Evolutionary conservation across 2,797 vertebrate species (phyloP).

Genomic region (Enteromius afrohamiltoni): DNA sequence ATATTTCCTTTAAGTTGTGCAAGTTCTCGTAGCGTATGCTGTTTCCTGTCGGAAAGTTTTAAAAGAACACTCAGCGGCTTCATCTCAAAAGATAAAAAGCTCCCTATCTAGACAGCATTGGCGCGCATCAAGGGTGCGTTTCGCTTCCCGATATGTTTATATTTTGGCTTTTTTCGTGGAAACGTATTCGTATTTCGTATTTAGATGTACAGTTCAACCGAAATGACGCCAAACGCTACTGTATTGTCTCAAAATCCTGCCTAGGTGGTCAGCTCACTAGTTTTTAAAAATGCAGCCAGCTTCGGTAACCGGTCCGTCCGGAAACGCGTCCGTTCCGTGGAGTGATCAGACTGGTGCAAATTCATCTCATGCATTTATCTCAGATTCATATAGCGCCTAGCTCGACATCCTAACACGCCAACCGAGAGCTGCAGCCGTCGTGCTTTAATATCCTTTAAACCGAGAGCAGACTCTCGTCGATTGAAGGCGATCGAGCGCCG

Average conservation of each 20-base stretch:
- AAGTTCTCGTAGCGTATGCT: background rate
- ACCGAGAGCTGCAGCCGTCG: background rate
- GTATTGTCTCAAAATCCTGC: background rate
- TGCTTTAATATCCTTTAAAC: background rate
- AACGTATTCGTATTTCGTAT: no score
- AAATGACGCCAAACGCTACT: background rate
- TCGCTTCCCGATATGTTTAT: background rate
- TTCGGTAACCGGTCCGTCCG: conserved; percentile 26
- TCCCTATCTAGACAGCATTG: background rate
- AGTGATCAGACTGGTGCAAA: background rate
- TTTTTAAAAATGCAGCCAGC: background rate
- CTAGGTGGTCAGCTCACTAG: background rate
- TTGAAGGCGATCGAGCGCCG: background rate
- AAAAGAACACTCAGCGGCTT: background rate
- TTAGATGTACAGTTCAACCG: background rate
- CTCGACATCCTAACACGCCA: background rate
- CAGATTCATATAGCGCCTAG: background rate
- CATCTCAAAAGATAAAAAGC: background rate
- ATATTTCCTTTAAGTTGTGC: background rate
- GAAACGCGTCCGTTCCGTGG: conserved; percentile 16
- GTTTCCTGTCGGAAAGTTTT: conserved; percentile 23
- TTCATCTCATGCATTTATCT: conserved; percentile 18
- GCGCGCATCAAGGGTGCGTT: background rate
- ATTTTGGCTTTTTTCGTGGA: background rate
- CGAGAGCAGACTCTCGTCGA: background rate